A percentile compares a stretch with the other conserved stretches of the same genome.
Conservation (phyloP, 2,797 vertebrate species). For the Leptodactylus fallax region DNA sequence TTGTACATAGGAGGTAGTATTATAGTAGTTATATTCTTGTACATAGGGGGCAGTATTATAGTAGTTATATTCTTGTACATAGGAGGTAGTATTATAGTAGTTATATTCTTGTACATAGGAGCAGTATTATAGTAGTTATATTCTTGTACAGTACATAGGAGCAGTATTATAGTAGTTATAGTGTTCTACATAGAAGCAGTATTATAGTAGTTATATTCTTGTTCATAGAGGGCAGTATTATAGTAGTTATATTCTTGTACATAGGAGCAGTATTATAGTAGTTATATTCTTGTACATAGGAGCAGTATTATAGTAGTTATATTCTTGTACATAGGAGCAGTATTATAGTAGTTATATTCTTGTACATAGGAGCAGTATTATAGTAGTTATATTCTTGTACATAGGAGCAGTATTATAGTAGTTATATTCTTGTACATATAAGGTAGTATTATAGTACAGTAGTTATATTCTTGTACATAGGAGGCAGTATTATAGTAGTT, state of each 20-base stretch:
- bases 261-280: not conserved
- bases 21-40: constrained; percentile 17
- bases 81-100: constrained; percentile 7
- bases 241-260: not conserved
- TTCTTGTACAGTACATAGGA: not conserved
- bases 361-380: not conserved
- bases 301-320: constrained; percentile 2
- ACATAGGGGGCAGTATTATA: not conserved
- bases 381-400: constrained; percentile 14
- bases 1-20: not conserved
- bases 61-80: not conserved
- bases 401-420: not conserved
- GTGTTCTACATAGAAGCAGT: not conserved
- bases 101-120: not conserved
- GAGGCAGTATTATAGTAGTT: not conserved
- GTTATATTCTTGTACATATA: not conserved
- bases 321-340: not conserved
- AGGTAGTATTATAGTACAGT: not conserved
- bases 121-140: not conserved
- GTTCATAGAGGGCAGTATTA: no score
- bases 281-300: no score
- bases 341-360: not conserved
- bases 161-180: constrained; percentile 3
- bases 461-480: constrained; percentile 3
- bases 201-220: not conserved